phyloP scores from a whole-genome alignment of 2,797 vertebrate genomes.

The Malacoraja senta region DNA sequence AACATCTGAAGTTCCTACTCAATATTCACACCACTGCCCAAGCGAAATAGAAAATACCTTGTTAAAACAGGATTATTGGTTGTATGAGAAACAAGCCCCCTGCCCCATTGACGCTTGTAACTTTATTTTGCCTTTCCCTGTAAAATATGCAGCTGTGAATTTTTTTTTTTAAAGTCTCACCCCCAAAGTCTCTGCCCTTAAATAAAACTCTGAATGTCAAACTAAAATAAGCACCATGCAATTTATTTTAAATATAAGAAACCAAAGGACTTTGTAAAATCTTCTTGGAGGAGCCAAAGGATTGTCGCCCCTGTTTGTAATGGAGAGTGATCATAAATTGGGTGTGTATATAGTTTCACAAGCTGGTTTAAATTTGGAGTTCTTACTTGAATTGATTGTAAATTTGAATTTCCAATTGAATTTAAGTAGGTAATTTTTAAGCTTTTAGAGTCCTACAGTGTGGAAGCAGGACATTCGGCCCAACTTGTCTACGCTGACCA shows the following conservation, averaged over 20 bases:
- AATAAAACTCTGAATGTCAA: not conserved
- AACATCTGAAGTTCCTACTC: too few relatives aligned
- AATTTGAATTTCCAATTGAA: not conserved
- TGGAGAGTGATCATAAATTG: not conserved
- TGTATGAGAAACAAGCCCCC: constrained; percentile 45
- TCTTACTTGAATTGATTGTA: not conserved
- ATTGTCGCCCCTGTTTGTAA: not conserved
- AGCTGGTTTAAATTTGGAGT: not conserved
- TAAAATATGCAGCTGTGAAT: too few relatives aligned
- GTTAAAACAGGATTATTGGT: too few relatives aligned
- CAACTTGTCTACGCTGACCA: too few relatives aligned
- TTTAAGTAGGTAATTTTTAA: not conserved
- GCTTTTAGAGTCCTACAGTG: not conserved
- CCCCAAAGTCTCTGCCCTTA: not conserved
- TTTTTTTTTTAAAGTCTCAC: not conserved
- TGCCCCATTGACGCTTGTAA: constrained; percentile 44
- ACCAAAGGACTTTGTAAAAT: not conserved
- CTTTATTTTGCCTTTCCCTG: not conserved
- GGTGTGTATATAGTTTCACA: not conserved
- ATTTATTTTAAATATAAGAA: not conserved
- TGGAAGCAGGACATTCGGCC: too few relatives aligned
- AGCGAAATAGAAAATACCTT: too few relatives aligned
- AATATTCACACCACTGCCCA: too few relatives aligned
- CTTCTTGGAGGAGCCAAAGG: not conserved
- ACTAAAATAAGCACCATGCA: not conserved